Percentiles rank a stretch among this genome's conserved stretches.
Evolutionary conservation across 1,140 invertebrate genomes (phyloP).

Genomic region (Pseudomyrmex pallidus): DNA sequence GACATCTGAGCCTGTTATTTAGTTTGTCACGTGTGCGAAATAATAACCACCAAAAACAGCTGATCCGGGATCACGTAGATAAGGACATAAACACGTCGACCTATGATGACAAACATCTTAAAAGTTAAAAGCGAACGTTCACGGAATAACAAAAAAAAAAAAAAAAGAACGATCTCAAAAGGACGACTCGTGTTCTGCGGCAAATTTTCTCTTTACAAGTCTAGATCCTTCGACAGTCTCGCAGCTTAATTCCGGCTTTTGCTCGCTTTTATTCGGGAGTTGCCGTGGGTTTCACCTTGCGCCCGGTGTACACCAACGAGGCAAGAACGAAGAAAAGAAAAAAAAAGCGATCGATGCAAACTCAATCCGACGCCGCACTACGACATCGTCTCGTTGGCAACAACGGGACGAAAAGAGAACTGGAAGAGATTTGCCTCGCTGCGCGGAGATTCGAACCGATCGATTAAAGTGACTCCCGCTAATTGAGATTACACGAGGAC

Average conservation of each 20-base stretch:
- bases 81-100: no score
- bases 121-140: no score
- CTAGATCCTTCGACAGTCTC: background rate
- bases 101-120: no score
- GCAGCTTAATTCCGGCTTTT: slow-evolving; percentile 5
- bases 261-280: slow-evolving; percentile 10
- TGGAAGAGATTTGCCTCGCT: background rate
- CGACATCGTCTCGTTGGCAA: background rate
- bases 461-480: background rate
- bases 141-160: no score
- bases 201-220: background rate
- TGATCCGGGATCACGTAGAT: no score
- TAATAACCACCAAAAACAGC: no score
- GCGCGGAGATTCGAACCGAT: slow-evolving; percentile 2
- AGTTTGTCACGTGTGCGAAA: no score
- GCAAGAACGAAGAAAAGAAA: background rate
- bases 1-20: no score
- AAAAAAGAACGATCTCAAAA: no score
- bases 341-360: slow-evolving; percentile 21
- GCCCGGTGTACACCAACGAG: background rate
- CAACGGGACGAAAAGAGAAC: background rate
- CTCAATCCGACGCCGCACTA: slow-evolving; percentile 20
- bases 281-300: slow-evolving; percentile 5
- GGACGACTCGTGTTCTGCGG: background rate
- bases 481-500: slow-evolving; percentile 36